Evolutionary conservation across 2,888 invertebrate genomes (phyloP).

Genomic region (Xanthorhoe designata): DNA sequence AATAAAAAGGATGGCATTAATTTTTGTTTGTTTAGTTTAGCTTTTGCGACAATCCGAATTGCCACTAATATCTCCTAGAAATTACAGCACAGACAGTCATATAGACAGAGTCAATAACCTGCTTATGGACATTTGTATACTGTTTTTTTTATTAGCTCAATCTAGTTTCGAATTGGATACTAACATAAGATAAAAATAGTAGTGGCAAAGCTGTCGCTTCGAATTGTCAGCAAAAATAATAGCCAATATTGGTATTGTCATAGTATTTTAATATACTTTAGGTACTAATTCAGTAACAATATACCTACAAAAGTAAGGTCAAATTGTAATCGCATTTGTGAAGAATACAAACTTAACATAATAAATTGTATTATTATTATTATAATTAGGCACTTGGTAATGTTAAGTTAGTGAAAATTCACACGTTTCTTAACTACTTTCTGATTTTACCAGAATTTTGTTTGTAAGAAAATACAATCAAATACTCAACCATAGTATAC

Average conservation of each 20-base stretch:
- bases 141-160: too few relatives aligned
- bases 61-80: too few relatives aligned
- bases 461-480: not conserved
- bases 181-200: not conserved
- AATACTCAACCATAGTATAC: not conserved
- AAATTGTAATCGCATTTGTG: slow-evolving; percentile 17
- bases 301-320: slow-evolving; percentile 29
- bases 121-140: too few relatives aligned
- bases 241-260: slow-evolving; percentile 18
- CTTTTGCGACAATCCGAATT: too few relatives aligned
- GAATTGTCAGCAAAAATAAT: not conserved
- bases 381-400: slow-evolving; percentile 39
- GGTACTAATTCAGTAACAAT: slow-evolving; percentile 37
- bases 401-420: slow-evolving; percentile 20
- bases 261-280: slow-evolving; percentile 38
- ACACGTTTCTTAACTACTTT: slow-evolving; percentile 9
- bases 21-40: too few relatives aligned
- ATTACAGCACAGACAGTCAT: too few relatives aligned
- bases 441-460: not conserved
- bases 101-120: too few relatives aligned
- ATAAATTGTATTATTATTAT: slow-evolving; percentile 16
- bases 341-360: slow-evolving; percentile 17
- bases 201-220: not conserved
- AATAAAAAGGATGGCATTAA: too few relatives aligned
- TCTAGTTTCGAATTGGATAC: not conserved